Conservation (phyloP, 2,113 vertebrate genomes). For the Campylorhamphus procurvoides region DNA sequence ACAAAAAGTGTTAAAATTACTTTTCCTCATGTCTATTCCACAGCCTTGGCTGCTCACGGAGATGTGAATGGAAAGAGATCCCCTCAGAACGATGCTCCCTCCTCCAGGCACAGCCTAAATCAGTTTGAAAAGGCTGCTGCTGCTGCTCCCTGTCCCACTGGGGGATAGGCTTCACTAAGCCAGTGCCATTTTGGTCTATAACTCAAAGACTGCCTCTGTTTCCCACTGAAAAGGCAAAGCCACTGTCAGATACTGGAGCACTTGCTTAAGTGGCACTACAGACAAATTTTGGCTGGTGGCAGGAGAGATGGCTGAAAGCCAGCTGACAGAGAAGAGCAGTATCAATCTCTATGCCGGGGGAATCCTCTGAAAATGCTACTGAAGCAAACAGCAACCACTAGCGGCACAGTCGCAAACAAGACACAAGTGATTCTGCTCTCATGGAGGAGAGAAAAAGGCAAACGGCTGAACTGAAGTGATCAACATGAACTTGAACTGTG, state of each 20-base stretch:
- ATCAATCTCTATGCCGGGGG: background rate
- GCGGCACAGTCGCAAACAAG: background rate
- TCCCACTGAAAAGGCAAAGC: background rate
- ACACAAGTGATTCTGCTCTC: background rate
- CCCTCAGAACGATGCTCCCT: background rate
- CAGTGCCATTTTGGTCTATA: background rate
- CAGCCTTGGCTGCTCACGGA: background rate
- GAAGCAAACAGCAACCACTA: background rate
- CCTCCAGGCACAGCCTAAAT: background rate
- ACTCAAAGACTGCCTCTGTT: background rate
- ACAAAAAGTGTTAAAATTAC: background rate
- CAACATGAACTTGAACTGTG: slow-evolving; percentile 24
- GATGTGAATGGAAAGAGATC: background rate
- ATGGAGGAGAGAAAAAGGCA: background rate
- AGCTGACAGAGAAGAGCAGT: slow-evolving; percentile 21
- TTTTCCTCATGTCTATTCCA: background rate
- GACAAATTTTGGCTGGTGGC: slow-evolving; percentile 45
- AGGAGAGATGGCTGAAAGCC: slow-evolving; percentile 52
- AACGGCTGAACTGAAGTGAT: slow-evolving; percentile 13
- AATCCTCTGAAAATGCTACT: slow-evolving; percentile 31
- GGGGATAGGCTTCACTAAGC: background rate
- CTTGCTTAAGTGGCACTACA: slow-evolving; percentile 27
- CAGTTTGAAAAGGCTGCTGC: background rate
- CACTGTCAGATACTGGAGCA: background rate
- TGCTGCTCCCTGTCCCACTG: background rate